Evolutionary conservation across 2,113 vertebrate species (phyloP).

Genomic region (Megaceryle maxima): DNA sequence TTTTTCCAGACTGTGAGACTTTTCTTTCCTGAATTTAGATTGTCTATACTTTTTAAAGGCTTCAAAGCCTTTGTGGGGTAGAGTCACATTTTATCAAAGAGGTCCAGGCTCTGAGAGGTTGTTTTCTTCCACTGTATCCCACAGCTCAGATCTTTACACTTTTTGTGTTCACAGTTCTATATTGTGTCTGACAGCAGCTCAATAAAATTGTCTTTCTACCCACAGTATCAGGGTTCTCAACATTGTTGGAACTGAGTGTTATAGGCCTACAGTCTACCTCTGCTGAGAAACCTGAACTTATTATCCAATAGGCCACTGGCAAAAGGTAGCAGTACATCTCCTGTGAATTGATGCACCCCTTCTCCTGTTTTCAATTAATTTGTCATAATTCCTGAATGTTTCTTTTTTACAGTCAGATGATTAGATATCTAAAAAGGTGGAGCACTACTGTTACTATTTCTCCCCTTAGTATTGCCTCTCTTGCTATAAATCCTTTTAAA

Average conservation of each 20-base stretch:
- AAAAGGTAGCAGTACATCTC: neutral
- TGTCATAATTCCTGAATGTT: neutral
- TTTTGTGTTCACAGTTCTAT: neutral
- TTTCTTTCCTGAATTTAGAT: conserved; percentile 17
- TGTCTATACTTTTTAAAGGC: neutral
- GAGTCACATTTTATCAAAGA: conserved; percentile 32
- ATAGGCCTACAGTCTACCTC: neutral
- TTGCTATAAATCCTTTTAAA: neutral
- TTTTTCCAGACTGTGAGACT: neutral
- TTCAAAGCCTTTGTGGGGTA: neutral
- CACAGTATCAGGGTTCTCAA: neutral
- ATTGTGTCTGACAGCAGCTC: conserved; percentile 36
- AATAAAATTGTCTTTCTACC: conserved; percentile 40
- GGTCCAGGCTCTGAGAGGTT: neutral
- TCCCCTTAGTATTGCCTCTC: neutral
- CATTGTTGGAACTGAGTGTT: neutral
- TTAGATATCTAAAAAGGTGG: neutral
- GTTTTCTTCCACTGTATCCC: conserved; percentile 36
- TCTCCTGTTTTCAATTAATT: conserved; percentile 8
- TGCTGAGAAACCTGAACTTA: neutral
- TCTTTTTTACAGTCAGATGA: neutral
- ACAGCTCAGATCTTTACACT: conserved; percentile 14
- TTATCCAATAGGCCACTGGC: neutral
- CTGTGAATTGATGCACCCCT: neutral
- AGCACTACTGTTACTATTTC: neutral